A percentile compares a stretch with the other conserved stretches of the same genome.
These are phyloP conservation scores for Gopherus evgoodei DNA, from an alignment of 2,113 vertebrate genomes.

Conservation along the genomic window DNA sequence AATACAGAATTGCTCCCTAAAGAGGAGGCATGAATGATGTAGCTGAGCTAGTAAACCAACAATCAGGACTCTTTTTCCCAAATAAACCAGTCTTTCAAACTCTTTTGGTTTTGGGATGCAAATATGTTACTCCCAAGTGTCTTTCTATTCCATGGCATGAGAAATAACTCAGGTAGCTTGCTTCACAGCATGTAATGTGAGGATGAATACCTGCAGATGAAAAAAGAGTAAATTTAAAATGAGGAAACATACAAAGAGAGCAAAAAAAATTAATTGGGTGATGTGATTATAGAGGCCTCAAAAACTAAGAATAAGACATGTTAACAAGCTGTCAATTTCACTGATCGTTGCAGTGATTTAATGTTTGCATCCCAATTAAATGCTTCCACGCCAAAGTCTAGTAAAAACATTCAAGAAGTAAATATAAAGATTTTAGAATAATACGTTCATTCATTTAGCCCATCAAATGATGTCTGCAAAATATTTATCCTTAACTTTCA, in stretches of 20 bases:
- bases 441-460: not conserved
- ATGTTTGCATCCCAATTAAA: not conserved
- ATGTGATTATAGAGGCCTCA: not conserved
- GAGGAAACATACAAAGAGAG: not conserved
- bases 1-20: not conserved
- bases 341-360: not conserved
- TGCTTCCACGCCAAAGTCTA: not conserved
- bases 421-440: not conserved
- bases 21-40: not conserved
- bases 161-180: not conserved
- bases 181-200: not conserved
- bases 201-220: constrained; percentile 14
- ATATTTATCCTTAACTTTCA: not conserved
- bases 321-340: not conserved
- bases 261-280: not conserved
- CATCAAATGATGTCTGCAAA: not conserved
- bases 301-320: not conserved
- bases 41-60: not conserved
- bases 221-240: not conserved
- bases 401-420: not conserved
- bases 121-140: not conserved
- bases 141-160: not conserved
- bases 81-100: not conserved
- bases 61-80: not conserved
- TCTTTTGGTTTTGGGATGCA: constrained; percentile 20